A percentile compares a stretch with the other conserved stretches of the same genome.
Conservation (phyloP, 2,113 vertebrate genomes). For the Alligator sinensis region DNA sequence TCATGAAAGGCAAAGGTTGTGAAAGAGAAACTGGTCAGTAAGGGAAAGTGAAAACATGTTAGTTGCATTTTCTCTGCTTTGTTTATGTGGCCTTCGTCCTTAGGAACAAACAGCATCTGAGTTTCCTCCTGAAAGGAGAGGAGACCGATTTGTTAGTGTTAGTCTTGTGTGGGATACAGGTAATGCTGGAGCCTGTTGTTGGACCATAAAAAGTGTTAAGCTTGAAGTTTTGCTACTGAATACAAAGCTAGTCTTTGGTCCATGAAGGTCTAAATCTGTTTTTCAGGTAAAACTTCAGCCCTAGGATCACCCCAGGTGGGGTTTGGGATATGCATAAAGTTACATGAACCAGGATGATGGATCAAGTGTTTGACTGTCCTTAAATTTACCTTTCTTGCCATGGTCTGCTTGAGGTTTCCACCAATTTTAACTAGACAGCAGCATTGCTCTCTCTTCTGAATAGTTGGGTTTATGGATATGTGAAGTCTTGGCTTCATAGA, state of each 20-base stretch:
- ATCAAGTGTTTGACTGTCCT: neutral
- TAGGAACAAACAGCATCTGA: neutral
- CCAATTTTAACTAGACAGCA: accelerated
- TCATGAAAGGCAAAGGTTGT: neutral
- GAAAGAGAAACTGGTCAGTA: neutral
- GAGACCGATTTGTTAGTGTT: neutral
- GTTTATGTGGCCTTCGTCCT: neutral
- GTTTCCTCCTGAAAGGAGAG: neutral
- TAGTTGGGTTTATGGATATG: neutral
- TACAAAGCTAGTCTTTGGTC: neutral
- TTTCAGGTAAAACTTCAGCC: neutral
- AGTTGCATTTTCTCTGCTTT: neutral
- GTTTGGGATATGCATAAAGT: neutral
- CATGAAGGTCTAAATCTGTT: neutral
- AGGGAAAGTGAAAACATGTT: neutral
- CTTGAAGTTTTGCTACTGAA: neutral
- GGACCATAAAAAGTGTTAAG: neutral
- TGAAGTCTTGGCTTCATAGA: neutral
- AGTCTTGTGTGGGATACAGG: neutral
- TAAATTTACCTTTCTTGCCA: neutral
- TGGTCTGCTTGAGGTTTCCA: neutral
- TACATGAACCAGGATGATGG: neutral
- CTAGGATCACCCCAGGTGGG: neutral
- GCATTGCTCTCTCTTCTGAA: neutral
- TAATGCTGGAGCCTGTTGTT: neutral